These are phyloP conservation scores for Dryocosmus kuriphilus DNA, from an alignment of 2,888 invertebrate species.

Conservation along the genomic window DNA sequence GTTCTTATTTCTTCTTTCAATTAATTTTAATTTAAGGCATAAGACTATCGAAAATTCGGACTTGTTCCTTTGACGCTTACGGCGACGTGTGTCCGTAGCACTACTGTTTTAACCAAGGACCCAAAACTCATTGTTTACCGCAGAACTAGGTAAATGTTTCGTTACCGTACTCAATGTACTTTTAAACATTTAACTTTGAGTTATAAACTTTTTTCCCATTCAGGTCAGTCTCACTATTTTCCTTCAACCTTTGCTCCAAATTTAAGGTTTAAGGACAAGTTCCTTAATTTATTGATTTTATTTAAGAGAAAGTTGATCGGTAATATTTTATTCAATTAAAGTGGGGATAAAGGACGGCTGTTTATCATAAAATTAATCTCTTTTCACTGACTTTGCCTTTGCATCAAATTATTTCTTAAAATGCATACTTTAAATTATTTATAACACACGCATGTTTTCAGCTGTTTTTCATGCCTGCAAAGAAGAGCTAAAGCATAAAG, in stretches of 20 bases:
- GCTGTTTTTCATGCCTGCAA: too few relatives aligned
- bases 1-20: constrained; percentile 39
- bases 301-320: neutral
- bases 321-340: neutral
- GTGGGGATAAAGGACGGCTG: neutral
- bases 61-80: constrained; percentile 54
- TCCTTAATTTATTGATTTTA: too few relatives aligned
- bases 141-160: constrained; percentile 55
- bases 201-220: constrained; percentile 72
- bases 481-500: too few relatives aligned
- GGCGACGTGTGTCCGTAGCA: constrained; percentile 54
- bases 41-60: constrained; percentile 54
- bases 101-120: constrained; percentile 45
- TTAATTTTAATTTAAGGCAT: constrained; percentile 54
- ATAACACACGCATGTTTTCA: too few relatives aligned
- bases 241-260: neutral
- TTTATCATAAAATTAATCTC: too few relatives aligned
- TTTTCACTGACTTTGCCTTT: too few relatives aligned
- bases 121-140: constrained; percentile 62
- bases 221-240: constrained; percentile 43
- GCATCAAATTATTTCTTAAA: too few relatives aligned
- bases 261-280: constrained; percentile 23
- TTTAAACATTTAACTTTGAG: constrained; percentile 71
- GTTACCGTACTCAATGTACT: constrained; percentile 70
- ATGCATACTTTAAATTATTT: too few relatives aligned